phyloP scores from a whole-genome alignment of 1,140 invertebrate genomes.

The Pseudomyrmex concolor region DNA sequence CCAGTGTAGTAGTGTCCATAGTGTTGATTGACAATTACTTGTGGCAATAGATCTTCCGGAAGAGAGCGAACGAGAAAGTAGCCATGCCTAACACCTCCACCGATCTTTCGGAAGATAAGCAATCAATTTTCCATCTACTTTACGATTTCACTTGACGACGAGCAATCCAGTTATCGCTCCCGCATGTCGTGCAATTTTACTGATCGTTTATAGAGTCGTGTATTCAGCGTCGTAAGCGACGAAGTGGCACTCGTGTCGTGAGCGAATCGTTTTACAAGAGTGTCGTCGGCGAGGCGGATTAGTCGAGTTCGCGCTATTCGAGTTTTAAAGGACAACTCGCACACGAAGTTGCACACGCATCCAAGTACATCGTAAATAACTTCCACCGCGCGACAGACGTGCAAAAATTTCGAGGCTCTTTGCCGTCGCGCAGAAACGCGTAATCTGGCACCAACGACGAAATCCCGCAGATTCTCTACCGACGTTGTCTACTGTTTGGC shows the following conservation, averaged over 20 bases:
- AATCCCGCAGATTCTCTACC: background rate
- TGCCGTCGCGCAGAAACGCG: background rate
- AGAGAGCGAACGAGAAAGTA: background rate
- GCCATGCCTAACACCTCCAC: constrained; percentile 58
- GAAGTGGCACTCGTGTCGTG: background rate
- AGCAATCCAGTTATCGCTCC: background rate
- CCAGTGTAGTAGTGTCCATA: background rate
- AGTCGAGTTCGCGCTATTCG: background rate
- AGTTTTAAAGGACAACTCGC: background rate
- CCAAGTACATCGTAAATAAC: constrained; percentile 15
- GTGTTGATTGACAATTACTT: constrained; percentile 8
- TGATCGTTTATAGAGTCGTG: background rate
- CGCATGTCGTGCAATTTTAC: constrained; percentile 8
- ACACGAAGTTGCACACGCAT: background rate
- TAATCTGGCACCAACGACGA: constrained; percentile 36
- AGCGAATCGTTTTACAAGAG: background rate
- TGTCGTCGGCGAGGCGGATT: background rate
- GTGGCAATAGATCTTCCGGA: constrained; percentile 20
- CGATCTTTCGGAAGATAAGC: constrained; percentile 70
- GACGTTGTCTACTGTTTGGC: background rate
- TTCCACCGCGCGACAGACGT: constrained; percentile 5
- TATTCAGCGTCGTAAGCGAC: background rate
- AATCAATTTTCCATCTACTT: constrained; percentile 5
- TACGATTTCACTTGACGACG: background rate
- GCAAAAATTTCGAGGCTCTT: background rate